Evolutionary conservation across 2,797 vertebrate genomes (phyloP).

Genomic region (Ciconia nigra): DNA sequence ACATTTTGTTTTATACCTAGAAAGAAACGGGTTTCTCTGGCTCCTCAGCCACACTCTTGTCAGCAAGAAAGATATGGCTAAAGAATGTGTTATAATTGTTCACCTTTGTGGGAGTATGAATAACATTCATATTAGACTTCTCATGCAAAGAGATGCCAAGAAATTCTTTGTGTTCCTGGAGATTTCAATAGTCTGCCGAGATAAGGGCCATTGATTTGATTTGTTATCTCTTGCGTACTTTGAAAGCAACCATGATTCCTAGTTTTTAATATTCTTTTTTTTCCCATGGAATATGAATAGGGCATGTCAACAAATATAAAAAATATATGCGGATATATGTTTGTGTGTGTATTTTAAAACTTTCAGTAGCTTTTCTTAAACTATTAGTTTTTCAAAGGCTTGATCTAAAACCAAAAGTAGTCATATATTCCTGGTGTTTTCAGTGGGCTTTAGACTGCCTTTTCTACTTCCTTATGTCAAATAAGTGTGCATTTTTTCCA

Average conservation of each 20-base stretch:
- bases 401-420: background rate
- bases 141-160: background rate
- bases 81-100: background rate
- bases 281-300: background rate
- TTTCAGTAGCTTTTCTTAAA: background rate
- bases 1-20: background rate
- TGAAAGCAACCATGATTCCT: background rate
- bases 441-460: background rate
- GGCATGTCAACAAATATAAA: background rate
- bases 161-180: background rate
- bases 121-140: background rate
- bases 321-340: accelerated
- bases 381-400: background rate
- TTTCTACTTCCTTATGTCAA: background rate
- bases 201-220: slow-evolving; percentile 3
- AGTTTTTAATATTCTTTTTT: background rate
- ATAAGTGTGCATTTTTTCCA: background rate
- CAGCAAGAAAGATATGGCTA: background rate
- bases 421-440: background rate
- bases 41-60: background rate
- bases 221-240: background rate
- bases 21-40: background rate
- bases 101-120: background rate
- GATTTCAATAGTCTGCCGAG: background rate
- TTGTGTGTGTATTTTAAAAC: background rate